Conservation (phyloP, 2,888 invertebrate genomes). For the Microplitis deprimator region DNA sequence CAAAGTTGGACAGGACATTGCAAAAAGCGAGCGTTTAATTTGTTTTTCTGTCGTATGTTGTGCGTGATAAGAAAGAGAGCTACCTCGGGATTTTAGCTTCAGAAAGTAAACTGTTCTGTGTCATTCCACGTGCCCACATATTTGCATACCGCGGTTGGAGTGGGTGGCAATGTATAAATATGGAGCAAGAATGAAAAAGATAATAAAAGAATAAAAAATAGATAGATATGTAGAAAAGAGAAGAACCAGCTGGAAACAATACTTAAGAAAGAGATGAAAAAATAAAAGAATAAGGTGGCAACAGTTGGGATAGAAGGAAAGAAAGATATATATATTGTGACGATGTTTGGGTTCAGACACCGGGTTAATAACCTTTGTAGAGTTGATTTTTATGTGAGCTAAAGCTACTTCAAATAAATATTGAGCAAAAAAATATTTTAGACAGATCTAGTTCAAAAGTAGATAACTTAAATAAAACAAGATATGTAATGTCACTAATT, state of each 20-base stretch:
- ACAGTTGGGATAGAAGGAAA: not conserved
- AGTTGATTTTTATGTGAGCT: slow-evolving; percentile 8
- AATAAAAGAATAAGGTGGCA: too few species aligned
- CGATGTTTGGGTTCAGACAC: slow-evolving; percentile 5
- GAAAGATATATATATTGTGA: not conserved
- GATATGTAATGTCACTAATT: not conserved
- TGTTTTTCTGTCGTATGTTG: not conserved
- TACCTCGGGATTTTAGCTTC: slow-evolving; percentile 38
- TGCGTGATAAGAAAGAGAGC: slow-evolving; percentile 32
- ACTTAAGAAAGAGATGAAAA: too few species aligned
- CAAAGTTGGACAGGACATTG: slow-evolving; percentile 10
- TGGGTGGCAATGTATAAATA: not conserved
- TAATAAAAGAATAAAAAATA: not conserved
- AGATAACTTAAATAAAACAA: not conserved
- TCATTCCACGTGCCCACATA: slow-evolving; percentile 32
- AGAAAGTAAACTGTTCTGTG: slow-evolving; percentile 39
- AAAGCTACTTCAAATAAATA: not conserved
- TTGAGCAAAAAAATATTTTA: not conserved
- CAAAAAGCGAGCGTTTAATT: slow-evolving; percentile 23
- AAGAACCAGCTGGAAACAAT: not conserved
- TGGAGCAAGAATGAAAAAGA: not conserved
- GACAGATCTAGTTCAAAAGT: not conserved
- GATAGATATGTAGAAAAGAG: not conserved
- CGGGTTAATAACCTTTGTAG: slow-evolving; percentile 6
- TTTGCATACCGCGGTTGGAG: slow-evolving; percentile 33